Base-by-base conservation (phyloP, 1,140 invertebrate genomes). In the Lepidurus arcticus region DNA sequence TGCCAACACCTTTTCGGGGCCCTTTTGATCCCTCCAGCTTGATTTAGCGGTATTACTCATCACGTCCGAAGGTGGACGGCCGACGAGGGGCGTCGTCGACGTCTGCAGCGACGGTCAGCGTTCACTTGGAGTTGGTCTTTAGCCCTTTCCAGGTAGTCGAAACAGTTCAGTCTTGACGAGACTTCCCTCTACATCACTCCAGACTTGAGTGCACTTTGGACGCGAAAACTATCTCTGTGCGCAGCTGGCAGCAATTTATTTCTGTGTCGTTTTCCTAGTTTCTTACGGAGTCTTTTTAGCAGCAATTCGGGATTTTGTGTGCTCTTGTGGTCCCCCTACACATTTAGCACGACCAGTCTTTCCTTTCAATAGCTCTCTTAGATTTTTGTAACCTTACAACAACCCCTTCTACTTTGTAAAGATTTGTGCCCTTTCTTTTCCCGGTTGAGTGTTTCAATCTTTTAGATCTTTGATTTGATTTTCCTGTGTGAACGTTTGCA, bases 1-100 rank as follows among this genome's bases (percentile, higher is more conserved):
- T 65, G 53, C 53, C 53, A 65, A 65, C 53, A 65, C 53, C 53
- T 65, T 65, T 65, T 65, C 4, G 53, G 53, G 13, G 6, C 16
- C 53, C 53, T 9, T 47, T 65, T n/a, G 34, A 34, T 3, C 34
- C 34, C 34, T 21, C 8, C 53, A 65, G 53, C 53, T 65, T 65
- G 53, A 65, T 65, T 65, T 65, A 65, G 53, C 53, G 13, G n/a
- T 65, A 65, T 65, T 65, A 65, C 6, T 65, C 53, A 65, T 65
- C 53, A 65, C 53, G 21, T 65, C 53, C 53, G 53, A 65, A 65
- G 53, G 53, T 65, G 53, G 53, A 65, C 34, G 34, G 34, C 53
- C 53, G 53, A 7, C 21, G 53, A 65, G 53, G 21, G 53, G 53
- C 53, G 53, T 65, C 53, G 13, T 21, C 53, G 53, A 13, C 47